These are phyloP conservation scores for Drosophila koepferae DNA, from an alignment of 2,888 invertebrate species.

Conservation along the genomic window DNA sequence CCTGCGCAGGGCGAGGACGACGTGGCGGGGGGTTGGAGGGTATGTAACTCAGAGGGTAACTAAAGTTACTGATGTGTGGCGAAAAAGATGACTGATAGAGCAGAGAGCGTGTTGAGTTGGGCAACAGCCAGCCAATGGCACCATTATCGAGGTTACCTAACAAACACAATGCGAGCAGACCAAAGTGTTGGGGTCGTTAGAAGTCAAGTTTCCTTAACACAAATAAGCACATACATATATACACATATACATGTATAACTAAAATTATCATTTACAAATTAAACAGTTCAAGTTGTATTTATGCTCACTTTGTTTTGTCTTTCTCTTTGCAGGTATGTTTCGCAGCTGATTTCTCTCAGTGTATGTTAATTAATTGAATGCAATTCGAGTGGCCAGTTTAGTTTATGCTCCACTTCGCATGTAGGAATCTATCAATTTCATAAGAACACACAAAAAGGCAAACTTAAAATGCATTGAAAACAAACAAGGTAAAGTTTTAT, in stretches of 20 bases:
- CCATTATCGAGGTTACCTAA: neutral
- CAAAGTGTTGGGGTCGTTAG: neutral
- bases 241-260: neutral
- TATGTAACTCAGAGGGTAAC: slow-evolving; percentile 2
- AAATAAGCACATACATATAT: too few species aligned
- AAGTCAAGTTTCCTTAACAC: neutral
- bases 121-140: neutral
- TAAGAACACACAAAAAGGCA: slow-evolving; percentile 9
- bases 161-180: neutral
- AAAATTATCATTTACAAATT: neutral
- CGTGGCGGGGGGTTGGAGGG: neutral
- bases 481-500: slow-evolving; percentile 53
- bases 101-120: slow-evolving; percentile 9
- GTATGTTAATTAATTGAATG: slow-evolving; percentile 31
- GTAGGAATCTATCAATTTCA: slow-evolving; percentile 11
- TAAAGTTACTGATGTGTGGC: slow-evolving; percentile 38
- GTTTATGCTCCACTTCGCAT: neutral
- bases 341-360: slow-evolving; percentile 10
- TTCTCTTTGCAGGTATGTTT: slow-evolving; percentile 61
- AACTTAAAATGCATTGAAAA: slow-evolving; percentile 76
- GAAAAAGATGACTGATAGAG: slow-evolving; percentile 40
- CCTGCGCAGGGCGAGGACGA: neutral
- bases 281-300: neutral
- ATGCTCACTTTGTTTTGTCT: slow-evolving; percentile 6
- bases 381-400: slow-evolving; percentile 7